Base-by-base conservation (phyloP, 2,797 vertebrate species). In the Scomberomorus guttatus region DNA sequence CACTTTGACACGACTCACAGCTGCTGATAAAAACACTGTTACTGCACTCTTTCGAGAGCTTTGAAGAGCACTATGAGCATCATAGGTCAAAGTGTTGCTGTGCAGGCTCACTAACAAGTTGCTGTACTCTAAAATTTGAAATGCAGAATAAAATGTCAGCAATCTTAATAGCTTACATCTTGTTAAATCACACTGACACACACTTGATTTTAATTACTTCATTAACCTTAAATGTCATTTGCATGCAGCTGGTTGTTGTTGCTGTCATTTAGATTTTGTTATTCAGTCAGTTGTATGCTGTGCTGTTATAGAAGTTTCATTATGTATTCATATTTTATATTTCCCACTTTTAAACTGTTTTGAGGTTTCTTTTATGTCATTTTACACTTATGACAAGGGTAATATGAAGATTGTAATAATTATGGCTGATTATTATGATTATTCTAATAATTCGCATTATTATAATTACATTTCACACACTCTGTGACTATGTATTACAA, bases 141-240 rank as follows among this genome's bases (percentile, higher is more conserved):
- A 75, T 25, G 25, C 56, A 5, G 56, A 82, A 5, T 14, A 67
- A 79, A 77, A 81, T 4, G 70, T 72, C 66, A 18, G n/a, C 80
- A n/a, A 52, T 63, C 56, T 44, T 32, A 72, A 81, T 51, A 64
- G 66, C 65, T 72, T 4, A 46, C 39, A 65, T 74, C 37, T 34
- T 56, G 46, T 64, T 61, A 65, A 67, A 82, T n/a, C n/a, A 68
- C 15, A 58, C 3, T 24, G 11, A 70, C 34, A 32, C 61, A 18
- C 50, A 58, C 71, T 60, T 46, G 32, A 68, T 77, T 84, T 74
- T 69, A 81, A 83, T 74, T 72, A 69, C 64, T 69, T 78, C 59
- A 73, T 89, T 84, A 81, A 78, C 61, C 72, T 72, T 46, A 50
- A 50, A 59, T 77, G 24, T 84, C 22, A 25, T 80, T 29, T 71